These are phyloP conservation scores for Cotesia typhae DNA, from an alignment of 1,140 invertebrate species.

Conservation along the genomic window DNA sequence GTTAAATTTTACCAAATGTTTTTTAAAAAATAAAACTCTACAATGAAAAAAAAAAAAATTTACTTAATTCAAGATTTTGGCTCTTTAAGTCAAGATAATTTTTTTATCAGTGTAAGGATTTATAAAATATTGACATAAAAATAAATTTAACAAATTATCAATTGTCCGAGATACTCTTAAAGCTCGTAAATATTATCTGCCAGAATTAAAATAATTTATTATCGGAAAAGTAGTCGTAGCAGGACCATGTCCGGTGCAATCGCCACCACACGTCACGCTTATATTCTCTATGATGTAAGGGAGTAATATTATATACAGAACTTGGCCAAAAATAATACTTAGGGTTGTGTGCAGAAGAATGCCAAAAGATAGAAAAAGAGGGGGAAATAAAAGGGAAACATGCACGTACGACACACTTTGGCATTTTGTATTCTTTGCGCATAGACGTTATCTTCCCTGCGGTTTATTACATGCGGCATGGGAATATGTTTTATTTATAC, in stretches of 20 bases:
- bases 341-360: constrained; percentile 17
- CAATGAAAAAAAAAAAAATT: no score
- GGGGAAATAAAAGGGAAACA: constrained; percentile 29
- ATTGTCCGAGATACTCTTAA: not conserved
- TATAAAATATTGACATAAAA: not conserved
- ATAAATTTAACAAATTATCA: constrained; percentile 32
- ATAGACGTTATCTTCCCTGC: constrained; percentile 64
- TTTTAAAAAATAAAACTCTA: no score
- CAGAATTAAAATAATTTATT: constrained; percentile 33
- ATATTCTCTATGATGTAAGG: constrained; percentile 46
- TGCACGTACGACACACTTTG: constrained; percentile 35
- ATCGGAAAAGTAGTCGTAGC: constrained; percentile 20
- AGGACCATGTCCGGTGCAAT: constrained; percentile 48
- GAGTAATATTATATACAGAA: constrained; percentile 23
- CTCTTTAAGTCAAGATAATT: no score
- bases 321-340: constrained; percentile 15
- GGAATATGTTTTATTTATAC: constrained; percentile 67
- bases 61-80: no score
- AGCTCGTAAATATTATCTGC: constrained; percentile 30
- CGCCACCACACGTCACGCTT: constrained; percentile 39
- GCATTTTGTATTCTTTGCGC: constrained; percentile 64
- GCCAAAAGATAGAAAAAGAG: constrained; percentile 1
- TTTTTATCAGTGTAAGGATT: not conserved
- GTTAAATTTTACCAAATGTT: no score
- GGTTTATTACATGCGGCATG: constrained; percentile 61